Evolutionary conservation across 2,888 invertebrate species (phyloP).

Genomic region (Clunio marinus): DNA sequence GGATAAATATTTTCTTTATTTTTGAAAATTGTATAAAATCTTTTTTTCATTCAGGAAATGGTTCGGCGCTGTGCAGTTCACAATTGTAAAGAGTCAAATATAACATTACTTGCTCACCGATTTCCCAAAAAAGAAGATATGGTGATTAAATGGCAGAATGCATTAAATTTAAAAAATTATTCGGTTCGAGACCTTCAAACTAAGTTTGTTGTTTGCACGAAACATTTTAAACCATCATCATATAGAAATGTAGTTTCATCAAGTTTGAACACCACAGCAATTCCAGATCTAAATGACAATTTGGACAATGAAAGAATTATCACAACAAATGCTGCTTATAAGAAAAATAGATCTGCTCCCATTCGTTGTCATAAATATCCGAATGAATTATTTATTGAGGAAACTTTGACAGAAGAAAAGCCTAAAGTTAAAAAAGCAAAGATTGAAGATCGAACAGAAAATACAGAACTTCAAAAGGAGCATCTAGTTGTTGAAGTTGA

Average conservation of each 20-base stretch:
- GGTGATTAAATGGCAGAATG: not conserved
- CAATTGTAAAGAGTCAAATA: conserved; percentile 13
- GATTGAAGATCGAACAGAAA: too few relatives aligned
- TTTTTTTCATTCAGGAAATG: conserved; percentile 1
- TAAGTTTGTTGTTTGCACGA: conserved; percentile 27
- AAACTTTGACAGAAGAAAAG: too few relatives aligned
- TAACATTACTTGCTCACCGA: conserved; percentile 21
- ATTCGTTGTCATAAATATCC: not conserved
- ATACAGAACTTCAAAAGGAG: too few relatives aligned
- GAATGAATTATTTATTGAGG: too few relatives aligned
- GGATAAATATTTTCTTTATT: too few relatives aligned
- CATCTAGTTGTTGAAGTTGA: too few relatives aligned
- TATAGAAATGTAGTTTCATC: conserved; percentile 25
- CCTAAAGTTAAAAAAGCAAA: too few relatives aligned
- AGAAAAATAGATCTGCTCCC: not conserved
- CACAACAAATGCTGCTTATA: not conserved
- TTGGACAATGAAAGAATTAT: not conserved
- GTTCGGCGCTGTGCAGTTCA: conserved; percentile 14
- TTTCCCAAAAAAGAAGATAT: conserved; percentile 16
- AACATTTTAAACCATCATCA: not conserved
- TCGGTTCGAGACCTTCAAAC: not conserved
- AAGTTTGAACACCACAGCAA: conserved; percentile 15
- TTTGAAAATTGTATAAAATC: too few relatives aligned
- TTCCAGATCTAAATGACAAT: not conserved
- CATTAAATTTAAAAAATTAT: not conserved